Base-by-base conservation (phyloP, 2,797 vertebrate genomes). In the Myripristis murdjan region DNA sequence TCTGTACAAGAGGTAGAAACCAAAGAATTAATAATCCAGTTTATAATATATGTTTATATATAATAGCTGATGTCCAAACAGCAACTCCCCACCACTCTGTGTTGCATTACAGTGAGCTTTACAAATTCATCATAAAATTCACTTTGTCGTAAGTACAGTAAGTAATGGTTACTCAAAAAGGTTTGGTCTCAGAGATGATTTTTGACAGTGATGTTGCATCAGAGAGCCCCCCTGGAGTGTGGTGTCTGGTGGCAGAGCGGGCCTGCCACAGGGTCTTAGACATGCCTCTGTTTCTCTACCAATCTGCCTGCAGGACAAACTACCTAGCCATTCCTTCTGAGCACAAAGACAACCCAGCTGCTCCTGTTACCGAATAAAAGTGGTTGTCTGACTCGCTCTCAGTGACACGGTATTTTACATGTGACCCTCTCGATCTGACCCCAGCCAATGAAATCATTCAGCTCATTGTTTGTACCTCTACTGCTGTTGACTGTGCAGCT, bases 261-360 rank as follows among this genome's bases (percentile, higher is more conserved):
- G 15, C 48, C 64, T 52, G 44, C 60, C 59, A 48, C 46, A 57
- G 39, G 54, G 58, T 85, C 77, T 92, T 86, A 91, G 90, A 85
- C 69, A 22, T 84, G 85, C 56, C 68, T 85, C 57, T 90, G 73
- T 89, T 78, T 91, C 82, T 84, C 71, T 87, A 70, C 84, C 43
- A 54, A 73, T 91, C 73, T 84, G 47, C 83, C 91, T 70, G 23
- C 91, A 99, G 97, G 91, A 96, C 96, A 90, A 96, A 98, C 94
- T 98, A 98, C 89, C 95, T 99, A 82, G 97, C 97, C 16, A 95
- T 99, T 87, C 97, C 97, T 0, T 98, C 97, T 14, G 97, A 97
- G 91, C 97, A 97, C 92, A 98, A 98, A 95, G 97, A 97, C 80
- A 96, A 94, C 80, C 95, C 95, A 16, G 93, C 92, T 0, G 93